Evolutionary conservation across 2,888 invertebrate species (phyloP), one percentile per base, ranked within the genome.

Genomic region (Epinotia ramella): DNA sequence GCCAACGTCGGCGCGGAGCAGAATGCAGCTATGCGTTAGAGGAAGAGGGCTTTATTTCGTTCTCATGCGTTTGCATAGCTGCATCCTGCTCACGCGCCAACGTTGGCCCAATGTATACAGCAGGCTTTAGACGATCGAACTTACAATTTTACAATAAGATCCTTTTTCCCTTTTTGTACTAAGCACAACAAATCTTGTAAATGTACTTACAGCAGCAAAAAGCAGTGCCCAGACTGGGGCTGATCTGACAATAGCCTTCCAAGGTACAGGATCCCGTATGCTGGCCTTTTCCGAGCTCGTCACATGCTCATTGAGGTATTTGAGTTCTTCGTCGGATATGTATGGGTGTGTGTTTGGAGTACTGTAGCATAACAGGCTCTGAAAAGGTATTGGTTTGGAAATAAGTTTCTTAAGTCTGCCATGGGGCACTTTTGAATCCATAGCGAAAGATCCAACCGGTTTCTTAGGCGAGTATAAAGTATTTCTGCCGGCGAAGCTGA

Each of bases 201-300:
- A 67, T 46, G 5, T 80, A 89, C 95, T 95, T 86, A 94, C 94
- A 81, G 97, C 97, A 79, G 97, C 97, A 77, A 95, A 95, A 0
- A 97, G 91, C 18, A 97, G 85, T 0, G 97, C 97, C 95, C 97
- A 96, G 69, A 97, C 94, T 0, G 97, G 96, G n/a, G 95, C 91
- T 20, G 96, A 97, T n/a, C 95, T 95, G 1, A 97, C 90, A 53
- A 97, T 96, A 0, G 95, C 95, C 80, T 92, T 95, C 97, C 97
- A 97, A 0, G 97, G 97, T 0, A 96, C 96, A 0, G 96, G 95
- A 63, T 95, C 95, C 77, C 91, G 84, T 1, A 96, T 88, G 77
- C 92, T 93, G 77, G 91, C 90, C 16, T 89, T 95, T 16, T 96
- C 95, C n/a, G 95, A 94, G 70, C 91, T 92, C 0, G 91, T 93